Conservation (phyloP, 2,888 invertebrate genomes). For the Steinernema carpocapsae region DNA sequence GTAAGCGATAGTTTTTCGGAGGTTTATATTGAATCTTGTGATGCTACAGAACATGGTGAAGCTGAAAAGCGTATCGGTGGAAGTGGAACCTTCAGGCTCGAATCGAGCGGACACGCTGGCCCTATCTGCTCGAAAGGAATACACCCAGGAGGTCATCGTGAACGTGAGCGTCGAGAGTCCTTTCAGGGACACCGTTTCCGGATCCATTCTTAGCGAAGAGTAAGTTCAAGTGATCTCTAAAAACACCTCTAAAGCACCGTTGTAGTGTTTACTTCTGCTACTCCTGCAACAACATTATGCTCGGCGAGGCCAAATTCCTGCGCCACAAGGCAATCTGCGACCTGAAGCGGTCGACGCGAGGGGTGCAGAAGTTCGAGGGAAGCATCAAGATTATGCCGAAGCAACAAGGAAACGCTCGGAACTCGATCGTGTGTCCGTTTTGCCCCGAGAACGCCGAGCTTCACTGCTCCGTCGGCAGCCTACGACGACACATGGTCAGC, state of each 20-base stretch:
- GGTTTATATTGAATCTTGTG: not conserved
- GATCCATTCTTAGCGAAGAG: not conserved
- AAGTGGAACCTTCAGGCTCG: not conserved
- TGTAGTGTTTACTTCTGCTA: conserved; percentile 20
- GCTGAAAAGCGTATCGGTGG: not conserved
- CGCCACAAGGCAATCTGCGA: not conserved
- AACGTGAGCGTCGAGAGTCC: not conserved
- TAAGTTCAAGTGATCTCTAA: not conserved
- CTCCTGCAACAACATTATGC: not conserved
- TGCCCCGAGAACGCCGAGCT: not conserved
- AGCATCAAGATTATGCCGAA: not conserved
- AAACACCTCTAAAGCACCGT: not conserved
- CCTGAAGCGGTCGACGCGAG: not conserved
- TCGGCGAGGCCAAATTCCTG: not conserved
- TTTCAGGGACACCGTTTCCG: not conserved
- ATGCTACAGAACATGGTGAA: not conserved
- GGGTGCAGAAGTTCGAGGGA: not conserved
- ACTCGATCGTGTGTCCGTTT: not conserved
- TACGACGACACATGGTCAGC: not conserved
- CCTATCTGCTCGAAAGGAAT: conserved; percentile 11
- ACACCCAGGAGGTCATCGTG: not conserved
- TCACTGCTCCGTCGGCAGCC: not conserved
- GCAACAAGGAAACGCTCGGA: not conserved
- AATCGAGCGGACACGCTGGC: conserved; percentile 9
- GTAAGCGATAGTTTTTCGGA: no score